A percentile compares a stretch with the other conserved stretches of the same genome.
Evolutionary conservation across 2,113 vertebrate species (phyloP).

Genomic region (Nestor notabilis): DNA sequence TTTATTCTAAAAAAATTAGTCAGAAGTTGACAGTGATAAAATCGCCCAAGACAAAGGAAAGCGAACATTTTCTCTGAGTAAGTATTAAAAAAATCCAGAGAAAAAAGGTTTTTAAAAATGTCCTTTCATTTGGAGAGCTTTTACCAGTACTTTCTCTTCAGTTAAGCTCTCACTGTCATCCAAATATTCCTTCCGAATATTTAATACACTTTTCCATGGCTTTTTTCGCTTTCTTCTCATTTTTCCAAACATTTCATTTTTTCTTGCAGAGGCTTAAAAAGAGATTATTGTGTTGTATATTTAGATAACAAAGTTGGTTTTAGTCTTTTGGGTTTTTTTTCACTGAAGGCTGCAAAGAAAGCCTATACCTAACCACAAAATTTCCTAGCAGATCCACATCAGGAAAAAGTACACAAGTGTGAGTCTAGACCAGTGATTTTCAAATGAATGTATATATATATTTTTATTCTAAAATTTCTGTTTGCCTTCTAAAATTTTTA

Average conservation of each 20-base stretch:
- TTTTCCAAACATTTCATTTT: background rate
- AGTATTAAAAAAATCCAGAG: background rate
- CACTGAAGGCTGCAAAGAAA: background rate
- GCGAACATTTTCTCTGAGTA: background rate
- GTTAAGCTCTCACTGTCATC: background rate
- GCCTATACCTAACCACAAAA: rapidly evolving
- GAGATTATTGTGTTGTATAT: background rate
- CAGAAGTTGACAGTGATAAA: background rate
- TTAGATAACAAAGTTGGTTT: background rate
- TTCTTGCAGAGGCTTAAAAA: background rate
- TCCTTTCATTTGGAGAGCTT: background rate
- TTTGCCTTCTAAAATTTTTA: background rate
- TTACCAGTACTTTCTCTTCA: background rate
- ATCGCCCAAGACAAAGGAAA: background rate
- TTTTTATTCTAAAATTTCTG: background rate
- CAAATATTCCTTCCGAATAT: background rate
- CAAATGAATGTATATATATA: background rate
- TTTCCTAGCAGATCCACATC: background rate
- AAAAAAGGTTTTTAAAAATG: background rate
- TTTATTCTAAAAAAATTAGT: background rate
- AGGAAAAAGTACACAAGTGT: rapidly evolving
- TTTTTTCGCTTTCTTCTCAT: background rate
- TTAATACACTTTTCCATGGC: rapidly evolving
- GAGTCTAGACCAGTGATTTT: background rate
- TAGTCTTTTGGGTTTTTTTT: background rate